Percentiles rank a stretch among this genome's conserved stretches.
phyloP scores from a whole-genome alignment of 2,113 vertebrate species.

The Galbula dea region DNA sequence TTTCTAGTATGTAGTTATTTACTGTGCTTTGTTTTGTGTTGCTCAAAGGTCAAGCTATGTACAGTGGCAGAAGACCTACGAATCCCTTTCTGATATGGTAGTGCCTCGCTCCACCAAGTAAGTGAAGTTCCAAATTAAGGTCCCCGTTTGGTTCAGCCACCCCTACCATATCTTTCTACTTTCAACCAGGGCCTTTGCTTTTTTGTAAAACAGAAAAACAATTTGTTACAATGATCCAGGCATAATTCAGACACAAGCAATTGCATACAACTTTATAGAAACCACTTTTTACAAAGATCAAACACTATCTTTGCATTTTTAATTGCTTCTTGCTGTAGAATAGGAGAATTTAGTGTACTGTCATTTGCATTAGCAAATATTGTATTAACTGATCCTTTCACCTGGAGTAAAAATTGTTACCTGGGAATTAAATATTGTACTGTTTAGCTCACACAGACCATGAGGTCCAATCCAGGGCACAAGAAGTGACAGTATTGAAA shows the following conservation, averaged over 20 bases:
- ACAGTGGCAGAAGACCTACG: constrained; percentile 91
- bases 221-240: background rate
- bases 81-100: constrained; percentile 91
- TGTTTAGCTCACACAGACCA: background rate
- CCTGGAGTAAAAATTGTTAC: background rate
- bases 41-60: constrained; percentile 75
- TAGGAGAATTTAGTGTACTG: background rate
- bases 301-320: background rate
- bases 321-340: background rate
- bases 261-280: background rate
- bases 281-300: background rate
- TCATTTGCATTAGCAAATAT: background rate
- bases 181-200: background rate
- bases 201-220: background rate
- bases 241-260: background rate
- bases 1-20: background rate
- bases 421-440: background rate
- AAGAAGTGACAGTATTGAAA: background rate
- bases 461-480: background rate
- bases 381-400: background rate
- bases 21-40: background rate
- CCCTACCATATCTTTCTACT: background rate
- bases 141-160: background rate
- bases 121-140: constrained; percentile 38
- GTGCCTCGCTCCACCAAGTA: constrained; percentile 96